These are phyloP conservation scores for Rhegmatorhina hoffmannsi DNA, from an alignment of 2,113 vertebrate species.

Conservation along the genomic window DNA sequence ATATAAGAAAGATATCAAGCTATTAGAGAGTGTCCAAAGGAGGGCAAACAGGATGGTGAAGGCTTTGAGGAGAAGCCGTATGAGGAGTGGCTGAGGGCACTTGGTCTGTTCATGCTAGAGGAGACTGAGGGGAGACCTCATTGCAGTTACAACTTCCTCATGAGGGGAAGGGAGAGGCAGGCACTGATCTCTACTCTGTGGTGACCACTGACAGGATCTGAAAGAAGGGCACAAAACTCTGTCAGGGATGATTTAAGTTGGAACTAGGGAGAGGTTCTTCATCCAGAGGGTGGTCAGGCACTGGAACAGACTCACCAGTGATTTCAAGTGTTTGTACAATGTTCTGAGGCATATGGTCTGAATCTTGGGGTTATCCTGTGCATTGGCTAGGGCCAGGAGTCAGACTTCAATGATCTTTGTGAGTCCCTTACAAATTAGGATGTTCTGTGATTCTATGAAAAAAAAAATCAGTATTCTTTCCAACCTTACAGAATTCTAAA, in stretches of 20 bases:
- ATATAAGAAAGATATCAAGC: neutral
- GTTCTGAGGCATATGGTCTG: neutral
- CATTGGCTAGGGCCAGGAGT: neutral
- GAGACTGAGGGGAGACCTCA: neutral
- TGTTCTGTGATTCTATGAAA: neutral
- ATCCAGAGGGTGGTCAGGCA: no score
- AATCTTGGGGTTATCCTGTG: neutral
- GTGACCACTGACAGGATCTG: neutral
- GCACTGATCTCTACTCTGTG: neutral
- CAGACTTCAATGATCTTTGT: neutral
- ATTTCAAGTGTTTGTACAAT: neutral
- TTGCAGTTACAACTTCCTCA: neutral
- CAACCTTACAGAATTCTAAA: neutral
- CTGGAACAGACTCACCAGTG: neutral
- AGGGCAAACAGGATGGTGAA: fast-evolving
- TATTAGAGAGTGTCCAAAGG: neutral
- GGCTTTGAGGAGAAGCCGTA: fast-evolving
- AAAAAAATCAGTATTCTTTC: neutral
- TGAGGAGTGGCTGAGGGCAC: neutral
- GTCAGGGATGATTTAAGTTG: neutral
- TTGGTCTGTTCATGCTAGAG: neutral
- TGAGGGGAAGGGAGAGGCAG: neutral
- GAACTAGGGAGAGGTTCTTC: neutral
- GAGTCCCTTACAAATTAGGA: neutral
- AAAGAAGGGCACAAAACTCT: neutral